phyloP scores from a whole-genome alignment of 2,888 invertebrate genomes.

The Diaprepes abbreviatus region DNA sequence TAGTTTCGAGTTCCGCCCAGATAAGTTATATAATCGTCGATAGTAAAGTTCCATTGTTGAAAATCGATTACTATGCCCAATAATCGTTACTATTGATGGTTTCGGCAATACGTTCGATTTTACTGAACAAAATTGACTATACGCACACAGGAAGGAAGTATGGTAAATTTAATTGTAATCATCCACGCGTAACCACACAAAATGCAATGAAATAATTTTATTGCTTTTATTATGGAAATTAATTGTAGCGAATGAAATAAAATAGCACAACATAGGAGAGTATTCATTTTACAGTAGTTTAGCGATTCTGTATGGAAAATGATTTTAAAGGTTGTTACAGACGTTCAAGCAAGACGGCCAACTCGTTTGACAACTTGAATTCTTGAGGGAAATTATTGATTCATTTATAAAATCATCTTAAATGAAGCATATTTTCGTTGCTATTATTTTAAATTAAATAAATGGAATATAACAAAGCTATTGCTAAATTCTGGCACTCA shows the following conservation, averaged over 20 bases:
- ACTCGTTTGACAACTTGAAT: too few relatives aligned
- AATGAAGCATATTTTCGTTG: too few relatives aligned
- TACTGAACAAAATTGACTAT: not conserved
- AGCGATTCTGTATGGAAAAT: too few relatives aligned
- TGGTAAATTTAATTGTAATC: constrained; percentile 34
- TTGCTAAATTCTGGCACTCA: too few relatives aligned
- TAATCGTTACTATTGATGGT: not conserved
- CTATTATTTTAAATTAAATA: too few relatives aligned
- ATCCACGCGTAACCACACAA: constrained; percentile 7
- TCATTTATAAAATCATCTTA: too few relatives aligned
- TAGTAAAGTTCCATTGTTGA: constrained; percentile 1
- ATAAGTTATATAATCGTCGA: not conserved
- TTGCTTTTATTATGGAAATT: constrained; percentile 9
- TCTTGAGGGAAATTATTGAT: too few relatives aligned
- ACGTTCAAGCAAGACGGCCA: too few relatives aligned
- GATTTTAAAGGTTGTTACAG: too few relatives aligned
- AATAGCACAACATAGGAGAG: too few relatives aligned
- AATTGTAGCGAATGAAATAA: not conserved
- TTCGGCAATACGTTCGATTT: not conserved
- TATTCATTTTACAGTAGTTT: too few relatives aligned
- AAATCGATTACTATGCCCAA: not conserved
- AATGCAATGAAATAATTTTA: not conserved
- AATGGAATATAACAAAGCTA: too few relatives aligned
- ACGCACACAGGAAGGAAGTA: constrained; percentile 38
- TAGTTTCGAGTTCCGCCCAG: not conserved